Evolutionary conservation across 1,140 invertebrate genomes (phyloP).

Genomic region (Reticulitermes speratus): DNA sequence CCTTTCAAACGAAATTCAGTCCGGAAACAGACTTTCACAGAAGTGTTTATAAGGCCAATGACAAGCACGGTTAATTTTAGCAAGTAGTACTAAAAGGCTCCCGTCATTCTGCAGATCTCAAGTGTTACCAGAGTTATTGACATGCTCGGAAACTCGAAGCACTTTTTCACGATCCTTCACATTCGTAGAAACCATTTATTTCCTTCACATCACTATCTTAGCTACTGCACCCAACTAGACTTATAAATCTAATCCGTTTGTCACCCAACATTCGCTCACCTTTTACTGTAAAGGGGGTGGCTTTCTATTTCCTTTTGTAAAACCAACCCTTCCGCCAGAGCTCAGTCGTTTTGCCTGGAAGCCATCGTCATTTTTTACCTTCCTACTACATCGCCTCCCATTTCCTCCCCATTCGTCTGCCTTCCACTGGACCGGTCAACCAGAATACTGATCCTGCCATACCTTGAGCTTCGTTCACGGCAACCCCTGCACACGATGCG

Average conservation of each 20-base stretch:
- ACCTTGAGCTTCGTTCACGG: background rate
- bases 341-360: background rate
- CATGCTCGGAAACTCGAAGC: no score
- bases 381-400: background rate
- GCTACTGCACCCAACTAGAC: background rate
- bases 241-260: conserved; percentile 13
- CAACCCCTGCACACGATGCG: background rate
- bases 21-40: no score
- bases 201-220: background rate
- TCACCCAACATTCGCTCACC: conserved; percentile 16
- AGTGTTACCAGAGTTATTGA: no score
- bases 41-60: no score
- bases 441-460: background rate
- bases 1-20: no score
- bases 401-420: conserved; percentile 7
- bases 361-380: conserved; percentile 18
- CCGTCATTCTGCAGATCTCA: no score
- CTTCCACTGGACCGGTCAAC: conserved; percentile 12
- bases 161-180: background rate
- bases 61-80: no score
- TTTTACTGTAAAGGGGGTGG: background rate
- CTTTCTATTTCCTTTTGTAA: background rate
- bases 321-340: background rate
- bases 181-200: background rate
- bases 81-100: no score